phyloP scores from a whole-genome alignment of 53 echinoderm and acorn worm species.

The Holothuria leucospilota region DNA sequence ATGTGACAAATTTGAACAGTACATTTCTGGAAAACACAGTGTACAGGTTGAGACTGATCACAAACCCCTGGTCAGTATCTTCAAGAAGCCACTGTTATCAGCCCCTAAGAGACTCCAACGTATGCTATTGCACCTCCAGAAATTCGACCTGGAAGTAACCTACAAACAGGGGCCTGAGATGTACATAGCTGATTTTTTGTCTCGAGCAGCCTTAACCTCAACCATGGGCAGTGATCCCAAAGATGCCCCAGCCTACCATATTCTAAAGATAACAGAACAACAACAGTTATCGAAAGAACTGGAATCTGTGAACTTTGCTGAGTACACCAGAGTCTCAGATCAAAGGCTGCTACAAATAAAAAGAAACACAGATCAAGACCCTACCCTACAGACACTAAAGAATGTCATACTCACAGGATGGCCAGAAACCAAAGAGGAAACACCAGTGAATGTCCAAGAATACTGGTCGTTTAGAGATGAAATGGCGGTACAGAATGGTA shows the following conservation, averaged over 20 bases:
- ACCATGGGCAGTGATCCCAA: too few species aligned
- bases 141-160: conserved; percentile 55
- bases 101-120: conserved; percentile 58
- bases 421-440: conserved; percentile 41
- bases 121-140: conserved; percentile 63
- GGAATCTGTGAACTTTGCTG: conserved; percentile 30
- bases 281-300: conserved; percentile 24
- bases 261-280: conserved; percentile 34
- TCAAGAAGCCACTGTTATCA: conserved; percentile 41
- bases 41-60: conserved; percentile 54
- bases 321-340: conserved; percentile 39
- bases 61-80: too few species aligned
- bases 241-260: conserved; percentile 46
- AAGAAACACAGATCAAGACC: conserved; percentile 33
- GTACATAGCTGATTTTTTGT: conserved; percentile 66
- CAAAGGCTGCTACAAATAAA: conserved; percentile 37
- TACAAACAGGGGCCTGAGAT: conserved; percentile 64
- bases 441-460: conserved; percentile 49
- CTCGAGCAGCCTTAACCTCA: conserved; percentile 51
- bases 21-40: conserved; percentile 46
- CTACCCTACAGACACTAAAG: conserved; percentile 55
- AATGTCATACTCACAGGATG: conserved; percentile 32
- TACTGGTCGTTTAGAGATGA: conserved; percentile 54
- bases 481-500: conserved; percentile 49
- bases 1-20: conserved; percentile 65